phyloP scores from a whole-genome alignment of 2,888 invertebrate species.

The Lasius fuliginosus region DNA sequence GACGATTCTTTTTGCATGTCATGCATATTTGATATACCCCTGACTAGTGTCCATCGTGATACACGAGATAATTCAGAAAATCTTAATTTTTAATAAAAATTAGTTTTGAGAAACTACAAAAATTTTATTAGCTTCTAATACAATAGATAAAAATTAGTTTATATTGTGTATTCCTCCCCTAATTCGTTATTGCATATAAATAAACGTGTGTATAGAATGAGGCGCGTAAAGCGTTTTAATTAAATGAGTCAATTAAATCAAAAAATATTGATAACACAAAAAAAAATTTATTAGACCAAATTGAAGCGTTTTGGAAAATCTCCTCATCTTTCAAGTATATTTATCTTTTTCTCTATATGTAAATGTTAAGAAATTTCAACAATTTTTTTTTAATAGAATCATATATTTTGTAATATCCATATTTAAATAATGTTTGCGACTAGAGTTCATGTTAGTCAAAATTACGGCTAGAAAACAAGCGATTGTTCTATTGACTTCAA shows the following conservation, averaged over 20 bases:
- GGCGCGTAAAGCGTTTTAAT: not conserved
- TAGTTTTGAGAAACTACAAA: not conserved
- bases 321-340: not conserved
- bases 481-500: too few species aligned
- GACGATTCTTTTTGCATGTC: constrained; percentile 1
- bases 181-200: not conserved
- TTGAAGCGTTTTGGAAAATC: not conserved
- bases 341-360: not conserved
- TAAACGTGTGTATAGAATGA: not conserved
- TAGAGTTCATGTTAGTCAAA: too few species aligned
- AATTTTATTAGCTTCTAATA: not conserved
- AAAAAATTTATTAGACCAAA: not conserved
- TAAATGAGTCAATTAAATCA: not conserved
- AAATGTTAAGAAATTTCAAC: not conserved
- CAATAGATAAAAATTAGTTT: not conserved
- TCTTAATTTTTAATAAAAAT: not conserved
- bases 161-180: not conserved
- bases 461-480: too few species aligned
- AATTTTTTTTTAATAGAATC: not conserved
- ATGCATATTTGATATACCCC: not conserved
- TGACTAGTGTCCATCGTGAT: not conserved
- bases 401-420: too few species aligned
- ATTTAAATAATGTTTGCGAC: too few species aligned
- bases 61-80: not conserved
- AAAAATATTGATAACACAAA: not conserved